phyloP scores from a whole-genome alignment of 2,113 vertebrate genomes.

The Sander lucioperca region DNA sequence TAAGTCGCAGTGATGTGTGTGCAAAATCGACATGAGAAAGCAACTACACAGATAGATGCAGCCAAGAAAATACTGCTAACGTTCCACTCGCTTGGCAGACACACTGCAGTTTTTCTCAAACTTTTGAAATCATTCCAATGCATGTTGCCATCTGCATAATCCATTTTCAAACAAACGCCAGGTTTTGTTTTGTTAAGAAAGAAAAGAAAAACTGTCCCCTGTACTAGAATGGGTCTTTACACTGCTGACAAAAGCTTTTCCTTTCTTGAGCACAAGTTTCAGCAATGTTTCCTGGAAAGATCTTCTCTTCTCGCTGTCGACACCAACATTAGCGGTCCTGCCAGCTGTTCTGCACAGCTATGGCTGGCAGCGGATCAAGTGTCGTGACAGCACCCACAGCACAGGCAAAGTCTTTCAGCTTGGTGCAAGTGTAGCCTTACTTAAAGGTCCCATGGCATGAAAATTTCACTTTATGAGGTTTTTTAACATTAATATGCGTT shows the following conservation, averaged over 20 bases:
- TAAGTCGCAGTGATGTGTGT: neutral
- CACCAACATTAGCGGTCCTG: neutral
- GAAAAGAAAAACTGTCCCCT: constrained; percentile 8
- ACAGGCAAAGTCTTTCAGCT: neutral
- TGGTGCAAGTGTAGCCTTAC: neutral
- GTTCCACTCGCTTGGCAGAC: constrained; percentile 48
- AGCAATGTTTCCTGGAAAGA: constrained; percentile 24
- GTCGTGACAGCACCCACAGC: constrained; percentile 4
- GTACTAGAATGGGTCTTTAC: constrained; percentile 31
- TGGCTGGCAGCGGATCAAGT: constrained; percentile 29
- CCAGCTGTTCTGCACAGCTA: constrained; percentile 34
- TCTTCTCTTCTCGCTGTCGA: constrained; percentile 18
- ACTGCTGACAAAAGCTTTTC: constrained; percentile 17
- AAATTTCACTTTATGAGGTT: no score
- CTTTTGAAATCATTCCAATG: constrained; percentile 43
- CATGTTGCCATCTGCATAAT: constrained; percentile 55
- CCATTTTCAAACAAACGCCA: constrained; percentile 41
- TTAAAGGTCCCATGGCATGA: no score
- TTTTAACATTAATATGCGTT: no score
- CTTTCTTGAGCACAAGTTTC: constrained; percentile 16
- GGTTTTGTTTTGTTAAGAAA: constrained; percentile 30
- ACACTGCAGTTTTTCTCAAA: constrained; percentile 2
- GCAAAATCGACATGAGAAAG: constrained; percentile 20
- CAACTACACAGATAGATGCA: constrained; percentile 33
- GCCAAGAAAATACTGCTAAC: constrained; percentile 13